phyloP scores from a whole-genome alignment of 1,140 invertebrate genomes.

The Cyrtorhinus lividipennis region DNA sequence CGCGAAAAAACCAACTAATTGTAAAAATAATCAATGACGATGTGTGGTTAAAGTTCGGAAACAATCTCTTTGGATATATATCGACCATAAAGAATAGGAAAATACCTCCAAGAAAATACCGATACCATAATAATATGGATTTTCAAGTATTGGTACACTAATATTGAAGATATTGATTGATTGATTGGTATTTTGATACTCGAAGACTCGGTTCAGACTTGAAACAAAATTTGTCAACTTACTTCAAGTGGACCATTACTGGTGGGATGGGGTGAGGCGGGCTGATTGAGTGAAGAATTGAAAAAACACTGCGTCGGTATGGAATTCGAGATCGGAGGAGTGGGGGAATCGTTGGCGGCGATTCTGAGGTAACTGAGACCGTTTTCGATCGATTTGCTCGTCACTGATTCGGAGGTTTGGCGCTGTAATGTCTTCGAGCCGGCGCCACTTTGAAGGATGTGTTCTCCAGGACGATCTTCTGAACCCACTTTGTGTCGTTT shows the following conservation, averaged over 20 bases:
- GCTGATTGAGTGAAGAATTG: slow-evolving; percentile 18
- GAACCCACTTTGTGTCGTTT: slow-evolving; percentile 58
- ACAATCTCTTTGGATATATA: no score
- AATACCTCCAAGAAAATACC: no score
- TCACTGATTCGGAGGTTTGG: neutral
- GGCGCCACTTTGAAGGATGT: neutral
- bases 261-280: neutral
- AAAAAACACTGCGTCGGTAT: slow-evolving; percentile 27
- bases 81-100: no score
- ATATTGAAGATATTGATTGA: no score
- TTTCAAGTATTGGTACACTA: no score
- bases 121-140: no score
- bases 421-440: neutral
- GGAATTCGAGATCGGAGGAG: slow-evolving; percentile 30
- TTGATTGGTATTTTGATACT: no score
- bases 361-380: slow-evolving; percentile 37
- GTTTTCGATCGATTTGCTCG: slow-evolving; percentile 30
- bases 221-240: neutral
- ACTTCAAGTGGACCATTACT: slow-evolving; percentile 2
- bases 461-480: slow-evolving; percentile 23
- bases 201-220: no score
- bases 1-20: no score
- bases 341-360: slow-evolving; percentile 21
- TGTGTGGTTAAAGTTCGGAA: no score
- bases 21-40: no score